Base-by-base conservation (phyloP, 2,113 vertebrate genomes). In the Heterochromis multidens region DNA sequence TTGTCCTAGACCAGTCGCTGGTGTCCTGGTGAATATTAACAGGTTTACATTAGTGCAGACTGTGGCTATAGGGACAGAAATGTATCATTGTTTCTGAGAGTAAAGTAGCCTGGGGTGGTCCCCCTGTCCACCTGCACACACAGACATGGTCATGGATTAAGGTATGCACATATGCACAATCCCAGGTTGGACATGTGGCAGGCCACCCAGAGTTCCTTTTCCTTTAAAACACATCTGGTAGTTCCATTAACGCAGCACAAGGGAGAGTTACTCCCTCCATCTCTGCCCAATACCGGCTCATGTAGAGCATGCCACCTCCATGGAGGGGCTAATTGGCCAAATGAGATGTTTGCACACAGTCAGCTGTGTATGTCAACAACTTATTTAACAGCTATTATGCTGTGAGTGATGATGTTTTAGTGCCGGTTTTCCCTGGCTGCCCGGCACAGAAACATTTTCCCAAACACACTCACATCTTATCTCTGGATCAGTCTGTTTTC, bases 331-430 rank as follows among this genome's bases (percentile, higher is more conserved):
- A 84, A 94, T 91, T 89, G 90, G 74, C 80, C 81, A 90, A 95
- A 94, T 94, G 85, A 91, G 87, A 82, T 88, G 81, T 90, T 93
- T 93, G 93, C 86, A 86, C 87, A 85, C 85, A 87, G 87, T 76
- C 74, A 43, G 83, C 81, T 81, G 72, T 91, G 87, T 85, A 82
- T 93, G 91, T 94, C 90, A 94, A 93, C 93, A 95, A 91, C 79
- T 90, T 89, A 78, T 89, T 92, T 89, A 92, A 86, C 80, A 84
- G 85, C 2, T 46, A 92, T 91, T 91, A 94, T 79, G 89, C 89
- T 79, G 80, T 87, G 86, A 91, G 92, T 87, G 89, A 88, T 87
- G 84, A 89, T 88, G 77, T 86, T 92, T 85, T 77, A 88, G 57
- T 25, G 3, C 63, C 87, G 86, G 35, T 72, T 88, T 87, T 49